Base-by-base conservation (phyloP, 2,888 invertebrate species). In the Parasteatoda lunata region DNA sequence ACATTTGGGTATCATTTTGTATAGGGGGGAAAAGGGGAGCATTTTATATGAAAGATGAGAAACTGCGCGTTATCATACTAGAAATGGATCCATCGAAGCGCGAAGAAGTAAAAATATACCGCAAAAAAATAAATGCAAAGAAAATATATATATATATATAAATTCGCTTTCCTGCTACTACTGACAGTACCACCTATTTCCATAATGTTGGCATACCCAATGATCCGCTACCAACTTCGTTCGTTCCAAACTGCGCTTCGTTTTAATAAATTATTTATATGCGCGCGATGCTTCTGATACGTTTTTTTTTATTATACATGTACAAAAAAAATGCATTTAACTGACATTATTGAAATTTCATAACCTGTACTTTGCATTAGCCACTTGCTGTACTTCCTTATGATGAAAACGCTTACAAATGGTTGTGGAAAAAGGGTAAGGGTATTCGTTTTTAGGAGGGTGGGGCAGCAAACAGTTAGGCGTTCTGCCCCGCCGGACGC, bases 211-310 rank as follows among this genome's bases (percentile, higher is more conserved):
- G 59, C 80, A 66, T 72, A 49, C 13, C 66, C 72, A 80, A 80
- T 80, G 80, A 80, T 80, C 80, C 72, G 52, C 3, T 11, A 13
- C 54, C 9, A 13, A 54, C 30, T 30, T 54, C 54, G 54, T 54
- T 13, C 13, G 59, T 8, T 3, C 51, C 30, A 4, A 6, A 66
- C 68, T 48, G 47, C 66, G 49, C 49, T 80, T 72, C 51, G n/a
- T 65, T 80, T 80, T 80, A 72, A 80, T 80, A 80, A 80, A 80
- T 80, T 80, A 80, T 80, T 80, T 80, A 80, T 80, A 72, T 80
- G 71, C 79, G 49, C 52, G 69, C 11, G 54, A 11, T 54, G 4
- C 54, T 54, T 54, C 8, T 11, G 13, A 54, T 11, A 11, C 13
- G 13, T 54, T 30, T 30, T 30, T 30, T 30, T 54, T 54, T 54